Conservation (phyloP, 2,888 invertebrate species). For the Synergus gifuensis region DNA sequence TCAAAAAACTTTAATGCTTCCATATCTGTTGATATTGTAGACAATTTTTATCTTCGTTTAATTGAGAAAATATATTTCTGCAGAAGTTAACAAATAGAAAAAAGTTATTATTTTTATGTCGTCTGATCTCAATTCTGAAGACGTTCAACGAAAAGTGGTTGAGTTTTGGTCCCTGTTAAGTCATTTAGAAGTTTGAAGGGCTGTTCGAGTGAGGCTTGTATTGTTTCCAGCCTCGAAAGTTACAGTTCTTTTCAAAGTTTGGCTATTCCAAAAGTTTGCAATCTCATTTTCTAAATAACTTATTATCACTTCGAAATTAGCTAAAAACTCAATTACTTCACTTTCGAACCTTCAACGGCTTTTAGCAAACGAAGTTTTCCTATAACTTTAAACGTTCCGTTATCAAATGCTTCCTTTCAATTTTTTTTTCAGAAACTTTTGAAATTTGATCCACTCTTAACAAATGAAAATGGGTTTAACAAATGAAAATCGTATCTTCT, state of each 20-base stretch:
- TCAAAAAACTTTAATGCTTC: neutral
- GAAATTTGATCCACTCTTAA: neutral
- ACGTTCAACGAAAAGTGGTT: constrained; percentile 7
- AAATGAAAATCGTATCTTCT: constrained; percentile 21
- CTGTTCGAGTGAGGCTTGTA: constrained; percentile 1
- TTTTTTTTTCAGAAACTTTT: neutral
- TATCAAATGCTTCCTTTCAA: neutral
- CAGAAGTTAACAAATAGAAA: neutral
- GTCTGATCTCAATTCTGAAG: neutral
- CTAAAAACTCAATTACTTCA: constrained; percentile 21
- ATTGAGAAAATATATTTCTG: neutral
- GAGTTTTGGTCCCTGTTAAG: neutral
- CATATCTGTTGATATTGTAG: neutral
- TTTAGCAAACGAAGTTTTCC: neutral
- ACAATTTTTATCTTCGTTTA: neutral
- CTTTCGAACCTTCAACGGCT: neutral
- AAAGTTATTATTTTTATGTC: neutral
- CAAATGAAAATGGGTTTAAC: neutral
- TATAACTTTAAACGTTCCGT: neutral
- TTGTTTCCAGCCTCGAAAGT: constrained; percentile 23
- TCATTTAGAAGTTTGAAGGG: constrained; percentile 31
- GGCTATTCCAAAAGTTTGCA: constrained; percentile 19
- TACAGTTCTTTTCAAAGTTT: constrained; percentile 18
- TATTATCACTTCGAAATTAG: constrained; percentile 15
- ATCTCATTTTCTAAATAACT: constrained; percentile 33